These are phyloP conservation scores for Heterotilapia buettikoferi DNA, from an alignment of 2,113 vertebrate genomes.

Conservation along the genomic window DNA sequence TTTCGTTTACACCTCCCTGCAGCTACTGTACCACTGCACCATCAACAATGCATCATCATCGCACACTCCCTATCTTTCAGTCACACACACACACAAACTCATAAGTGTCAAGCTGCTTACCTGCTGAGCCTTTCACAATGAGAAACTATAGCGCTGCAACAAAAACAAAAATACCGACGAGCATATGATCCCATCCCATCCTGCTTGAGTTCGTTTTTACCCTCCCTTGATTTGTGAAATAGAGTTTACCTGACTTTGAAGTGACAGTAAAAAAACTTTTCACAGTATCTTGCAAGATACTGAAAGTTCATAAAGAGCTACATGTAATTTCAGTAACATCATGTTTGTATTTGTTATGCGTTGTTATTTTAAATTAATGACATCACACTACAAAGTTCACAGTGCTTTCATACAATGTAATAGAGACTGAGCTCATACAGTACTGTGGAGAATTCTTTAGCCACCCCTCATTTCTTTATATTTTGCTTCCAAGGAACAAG, in stretches of 20 bases:
- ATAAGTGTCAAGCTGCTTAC: background rate
- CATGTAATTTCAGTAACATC: background rate
- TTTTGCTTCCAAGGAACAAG: background rate
- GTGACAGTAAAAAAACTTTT: background rate
- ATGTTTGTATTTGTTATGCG: background rate
- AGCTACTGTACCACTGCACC: background rate
- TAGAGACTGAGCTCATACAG: background rate
- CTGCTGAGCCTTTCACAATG: background rate
- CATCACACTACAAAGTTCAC: background rate
- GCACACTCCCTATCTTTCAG: background rate
- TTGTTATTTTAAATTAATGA: background rate
- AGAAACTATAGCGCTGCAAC: background rate
- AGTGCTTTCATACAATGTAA: background rate
- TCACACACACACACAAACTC: background rate
- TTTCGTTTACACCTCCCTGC: background rate
- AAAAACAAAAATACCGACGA: background rate
- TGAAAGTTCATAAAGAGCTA: background rate
- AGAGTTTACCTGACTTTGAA: background rate
- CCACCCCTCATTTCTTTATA: background rate
- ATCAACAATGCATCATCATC: background rate
- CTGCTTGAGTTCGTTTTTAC: background rate
- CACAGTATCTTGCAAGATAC: background rate
- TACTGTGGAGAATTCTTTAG: background rate
- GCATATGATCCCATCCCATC: background rate
- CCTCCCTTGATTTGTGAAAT: conserved; percentile 19